A percentile compares a stretch with the other conserved stretches of the same genome.
These are phyloP conservation scores for Holcopasites calliopsidis DNA, from an alignment of 1,140 invertebrate species.

Conservation along the genomic window DNA sequence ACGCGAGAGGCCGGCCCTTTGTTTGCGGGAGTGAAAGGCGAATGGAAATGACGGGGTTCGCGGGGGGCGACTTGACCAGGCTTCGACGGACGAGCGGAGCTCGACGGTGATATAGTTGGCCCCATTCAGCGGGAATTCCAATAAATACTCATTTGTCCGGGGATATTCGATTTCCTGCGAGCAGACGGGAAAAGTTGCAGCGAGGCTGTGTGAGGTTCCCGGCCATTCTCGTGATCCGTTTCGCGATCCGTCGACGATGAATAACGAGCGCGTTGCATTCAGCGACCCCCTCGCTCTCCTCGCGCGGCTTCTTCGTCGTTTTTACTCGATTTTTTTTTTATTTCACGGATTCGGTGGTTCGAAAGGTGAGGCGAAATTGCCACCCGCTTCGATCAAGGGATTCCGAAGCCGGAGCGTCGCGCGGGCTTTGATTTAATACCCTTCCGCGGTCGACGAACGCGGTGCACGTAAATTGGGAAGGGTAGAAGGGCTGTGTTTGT, in stretches of 20 bases:
- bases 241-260: conserved; percentile 5
- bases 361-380: background rate
- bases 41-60: conserved; percentile 47
- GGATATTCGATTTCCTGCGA: conserved; percentile 18
- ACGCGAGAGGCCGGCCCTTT: conserved; percentile 50
- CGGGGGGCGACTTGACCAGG: background rate
- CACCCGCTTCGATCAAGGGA: background rate
- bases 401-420: background rate
- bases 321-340: too few relatives aligned
- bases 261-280: background rate
- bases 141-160: conserved; percentile 55
- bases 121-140: conserved; percentile 29
- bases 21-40: conserved; percentile 62
- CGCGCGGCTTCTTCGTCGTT: background rate
- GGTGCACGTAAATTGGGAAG: background rate
- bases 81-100: background rate
- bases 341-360: background rate
- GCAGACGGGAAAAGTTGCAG: background rate
- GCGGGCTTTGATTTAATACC: background rate
- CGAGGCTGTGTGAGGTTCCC: background rate
- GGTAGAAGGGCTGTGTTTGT: background rate
- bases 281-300: too few relatives aligned
- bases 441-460: background rate
- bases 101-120: background rate
- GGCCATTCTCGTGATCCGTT: conserved; percentile 24